Conservation (phyloP, 2,797 vertebrate species). For the Capromys pilorides region DNA sequence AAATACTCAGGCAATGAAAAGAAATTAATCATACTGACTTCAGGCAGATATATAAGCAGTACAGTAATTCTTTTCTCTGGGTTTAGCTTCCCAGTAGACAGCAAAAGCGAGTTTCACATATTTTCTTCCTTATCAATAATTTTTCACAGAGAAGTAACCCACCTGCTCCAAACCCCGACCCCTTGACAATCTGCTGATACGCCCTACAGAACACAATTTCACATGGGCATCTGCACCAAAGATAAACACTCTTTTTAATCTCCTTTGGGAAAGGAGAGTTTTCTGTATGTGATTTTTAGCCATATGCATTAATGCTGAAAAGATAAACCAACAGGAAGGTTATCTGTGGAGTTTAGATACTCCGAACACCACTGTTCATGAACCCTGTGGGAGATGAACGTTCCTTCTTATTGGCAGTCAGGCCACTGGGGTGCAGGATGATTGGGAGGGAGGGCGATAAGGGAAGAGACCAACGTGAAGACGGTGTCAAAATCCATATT, state of each 20-base stretch:
- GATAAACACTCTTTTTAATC: conserved; percentile 49
- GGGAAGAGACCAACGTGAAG: background rate
- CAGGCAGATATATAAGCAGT: conserved; percentile 9
- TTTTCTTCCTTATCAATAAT: conserved; percentile 9
- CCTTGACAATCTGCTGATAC: conserved; percentile 13
- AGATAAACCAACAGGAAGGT: conserved; percentile 45
- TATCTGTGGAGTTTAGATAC: conserved; percentile 45
- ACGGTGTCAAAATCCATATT: background rate
- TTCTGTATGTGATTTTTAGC: conserved; percentile 26
- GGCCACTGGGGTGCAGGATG: background rate
- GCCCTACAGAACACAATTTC: background rate
- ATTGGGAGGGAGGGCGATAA: background rate
- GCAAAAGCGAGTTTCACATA: background rate
- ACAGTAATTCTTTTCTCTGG: background rate
- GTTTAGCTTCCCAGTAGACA: conserved; percentile 20
- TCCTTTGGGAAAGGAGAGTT: background rate
- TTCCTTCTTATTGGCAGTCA: background rate
- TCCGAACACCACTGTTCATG: background rate
- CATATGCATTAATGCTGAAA: conserved; percentile 48
- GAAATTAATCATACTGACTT: conserved; percentile 44
- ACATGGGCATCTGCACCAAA: conserved; percentile 14
- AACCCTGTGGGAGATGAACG: conserved; percentile 28
- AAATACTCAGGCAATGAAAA: conserved; percentile 51
- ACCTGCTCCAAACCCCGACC: background rate
- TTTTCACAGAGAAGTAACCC: background rate